Base-by-base conservation (phyloP, 2,113 vertebrate genomes). In the Oxyruncus cristatus region DNA sequence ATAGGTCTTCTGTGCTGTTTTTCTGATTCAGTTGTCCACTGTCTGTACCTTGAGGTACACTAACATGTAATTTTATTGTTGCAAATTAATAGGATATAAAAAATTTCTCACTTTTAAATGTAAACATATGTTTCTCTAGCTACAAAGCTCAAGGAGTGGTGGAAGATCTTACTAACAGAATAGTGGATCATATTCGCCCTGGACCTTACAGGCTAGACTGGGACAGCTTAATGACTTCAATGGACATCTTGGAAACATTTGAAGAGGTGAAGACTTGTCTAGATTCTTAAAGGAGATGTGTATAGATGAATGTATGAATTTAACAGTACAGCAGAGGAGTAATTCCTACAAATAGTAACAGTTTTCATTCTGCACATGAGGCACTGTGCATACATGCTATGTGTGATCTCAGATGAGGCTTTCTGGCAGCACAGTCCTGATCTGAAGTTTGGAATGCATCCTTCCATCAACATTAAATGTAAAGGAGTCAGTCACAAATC, bases 81-180 rank as follows among this genome's bases (percentile, higher is more conserved):
- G 53, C 50, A 85, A 74, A 66, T 72, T 44, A 63, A 27, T 61
- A 47, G 26, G 74, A n/a, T 53, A 41, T 46, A 52, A 81, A 89
- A 4, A n/a, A 17, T 46, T 65, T 79, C 15, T 91, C 46, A 44
- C 8, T 67, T 93, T 70, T 76, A 73, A 89, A 50, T 85, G 20
- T 59, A 66, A 79, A 63, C 20, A 24, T 96, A 17, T 41, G 5
- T 91, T 95, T 92, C 76, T 97, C 26, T 95, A 99, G 98, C 30
- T 99, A 99, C 95, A 99, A 99, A 98, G 97, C 98, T 61, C 94
- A 99, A 97, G 99, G 99, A 73, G 90, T 98, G 65, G 96, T 99
- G 32, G 97, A 98, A 72, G 98, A 98, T 41, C 58, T 41, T 75
- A 89, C 98, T 35, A 97, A 97, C 83, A 97, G 89, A 94, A 84